These are phyloP conservation scores for Xerus inauris DNA, from an alignment of 2,113 vertebrate genomes.

Conservation along the genomic window DNA sequence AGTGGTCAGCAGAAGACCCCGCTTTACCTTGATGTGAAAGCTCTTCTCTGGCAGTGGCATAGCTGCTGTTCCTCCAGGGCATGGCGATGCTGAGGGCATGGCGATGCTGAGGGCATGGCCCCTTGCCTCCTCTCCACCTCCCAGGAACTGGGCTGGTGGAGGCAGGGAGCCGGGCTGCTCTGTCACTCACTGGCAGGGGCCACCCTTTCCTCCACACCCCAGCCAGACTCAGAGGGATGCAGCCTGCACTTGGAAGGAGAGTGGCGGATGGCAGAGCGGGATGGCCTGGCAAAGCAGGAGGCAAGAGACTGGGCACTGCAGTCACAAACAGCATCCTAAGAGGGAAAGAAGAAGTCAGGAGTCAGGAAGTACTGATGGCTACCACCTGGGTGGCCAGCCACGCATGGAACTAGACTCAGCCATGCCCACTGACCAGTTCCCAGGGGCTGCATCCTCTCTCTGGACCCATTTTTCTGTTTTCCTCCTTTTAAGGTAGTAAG, in stretches of 20 bases:
- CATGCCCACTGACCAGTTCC: not conserved
- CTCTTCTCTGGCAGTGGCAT: slow-evolving; percentile 32
- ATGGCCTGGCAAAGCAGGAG: slow-evolving; percentile 92
- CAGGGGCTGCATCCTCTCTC: not conserved
- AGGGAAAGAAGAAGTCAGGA: slow-evolving; percentile 52
- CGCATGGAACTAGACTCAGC: not conserved
- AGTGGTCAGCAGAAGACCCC: slow-evolving; percentile 22
- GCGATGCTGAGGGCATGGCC: not conserved
- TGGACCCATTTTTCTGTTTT: not conserved
- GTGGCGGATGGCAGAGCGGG: slow-evolving; percentile 90
- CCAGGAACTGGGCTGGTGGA: slow-evolving; percentile 27
- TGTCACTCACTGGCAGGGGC: slow-evolving; percentile 86
- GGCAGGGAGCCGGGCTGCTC: slow-evolving; percentile 45
- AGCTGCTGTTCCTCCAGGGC: slow-evolving; percentile 12
- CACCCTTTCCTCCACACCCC: slow-evolving; percentile 89
- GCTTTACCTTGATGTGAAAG: slow-evolving; percentile 65
- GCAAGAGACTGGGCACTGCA: slow-evolving; percentile 93
- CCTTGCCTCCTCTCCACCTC: slow-evolving; percentile 17
- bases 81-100: not conserved
- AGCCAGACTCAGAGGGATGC: slow-evolving; percentile 87
- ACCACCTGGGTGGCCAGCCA: not conserved
- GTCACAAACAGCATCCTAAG: slow-evolving; percentile 95
- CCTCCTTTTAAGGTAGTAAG: not conserved
- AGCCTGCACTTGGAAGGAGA: slow-evolving; percentile 94
- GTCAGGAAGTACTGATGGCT: not conserved